Conservation (phyloP, 2,888 invertebrate genomes). For the Lottia scabra region DNA sequence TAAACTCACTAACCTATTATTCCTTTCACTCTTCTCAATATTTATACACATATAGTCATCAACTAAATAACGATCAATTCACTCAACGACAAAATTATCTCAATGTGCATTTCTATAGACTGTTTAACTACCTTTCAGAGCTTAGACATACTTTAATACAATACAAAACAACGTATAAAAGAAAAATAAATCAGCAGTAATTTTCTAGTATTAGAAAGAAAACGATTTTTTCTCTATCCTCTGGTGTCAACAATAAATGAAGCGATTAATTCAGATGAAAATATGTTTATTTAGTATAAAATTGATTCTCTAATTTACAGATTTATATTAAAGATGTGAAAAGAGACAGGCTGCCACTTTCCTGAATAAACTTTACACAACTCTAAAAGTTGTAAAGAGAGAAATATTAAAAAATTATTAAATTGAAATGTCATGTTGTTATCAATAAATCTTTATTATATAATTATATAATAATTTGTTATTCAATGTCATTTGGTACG, state of each 20-base stretch:
- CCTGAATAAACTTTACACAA: no score
- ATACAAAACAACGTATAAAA: neutral
- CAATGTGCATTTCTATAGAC: neutral
- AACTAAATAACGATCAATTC: neutral
- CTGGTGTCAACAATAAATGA: neutral
- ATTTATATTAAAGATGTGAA: no score
- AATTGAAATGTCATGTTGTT: no score
- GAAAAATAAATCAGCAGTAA: neutral
- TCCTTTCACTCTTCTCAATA: slow-evolving; percentile 5
- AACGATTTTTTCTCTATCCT: neutral
- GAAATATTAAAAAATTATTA: no score
- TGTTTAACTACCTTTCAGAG: slow-evolving; percentile 1
- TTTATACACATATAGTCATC: slow-evolving; percentile 4
- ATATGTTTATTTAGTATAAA: neutral
- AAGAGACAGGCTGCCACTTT: no score
- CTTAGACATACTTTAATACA: neutral
- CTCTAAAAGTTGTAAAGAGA: no score
- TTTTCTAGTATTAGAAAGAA: neutral
- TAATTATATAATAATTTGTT: no score
- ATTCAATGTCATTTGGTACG: no score
- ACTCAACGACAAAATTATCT: slow-evolving; percentile 1
- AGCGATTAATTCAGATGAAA: slow-evolving; percentile 1
- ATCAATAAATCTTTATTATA: no score
- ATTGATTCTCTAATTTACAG: no score
- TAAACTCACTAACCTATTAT: slow-evolving; percentile 6